A percentile compares a stretch with the other conserved stretches of the same genome.
Conservation (phyloP, 2,888 invertebrate species). For the Dusona sp. region DNA sequence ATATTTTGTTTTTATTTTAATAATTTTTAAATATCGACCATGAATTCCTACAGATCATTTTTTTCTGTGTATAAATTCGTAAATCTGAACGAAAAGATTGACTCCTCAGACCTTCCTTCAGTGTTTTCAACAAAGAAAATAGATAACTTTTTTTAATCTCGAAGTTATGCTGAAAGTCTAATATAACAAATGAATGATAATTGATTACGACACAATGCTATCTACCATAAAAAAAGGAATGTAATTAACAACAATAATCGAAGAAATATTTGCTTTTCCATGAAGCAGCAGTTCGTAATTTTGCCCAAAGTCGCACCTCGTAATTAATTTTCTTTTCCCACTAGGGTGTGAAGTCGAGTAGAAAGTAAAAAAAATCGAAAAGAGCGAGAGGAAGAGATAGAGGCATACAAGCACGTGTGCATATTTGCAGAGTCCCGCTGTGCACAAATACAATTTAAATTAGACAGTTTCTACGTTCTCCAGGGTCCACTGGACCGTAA, state of each 20-base stretch:
- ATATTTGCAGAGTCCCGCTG: slow-evolving; percentile 60
- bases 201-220: not conserved
- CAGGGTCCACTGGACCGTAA: slow-evolving; percentile 74
- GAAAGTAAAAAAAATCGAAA: slow-evolving; percentile 1
- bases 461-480: slow-evolving; percentile 73
- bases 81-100: not conserved
- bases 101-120: not conserved
- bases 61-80: not conserved
- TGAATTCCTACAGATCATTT: too few relatives aligned
- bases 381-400: slow-evolving; percentile 13
- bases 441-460: slow-evolving; percentile 78
- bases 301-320: not conserved
- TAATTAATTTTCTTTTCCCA: slow-evolving; percentile 15
- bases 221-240: not conserved
- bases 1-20: too few relatives aligned
- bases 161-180: not conserved
- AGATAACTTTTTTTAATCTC: not conserved
- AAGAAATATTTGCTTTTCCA: not conserved
- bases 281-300: not conserved
- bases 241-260: slow-evolving; percentile 10
- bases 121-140: not conserved
- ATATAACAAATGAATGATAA: not conserved
- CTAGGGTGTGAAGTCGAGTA: not conserved
- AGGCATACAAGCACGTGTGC: slow-evolving; percentile 41
- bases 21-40: too few relatives aligned